Percentiles rank a stretch among this genome's conserved stretches.
Evolutionary conservation across 2,888 invertebrate species (phyloP).

Genomic region (Allygus modestus): DNA sequence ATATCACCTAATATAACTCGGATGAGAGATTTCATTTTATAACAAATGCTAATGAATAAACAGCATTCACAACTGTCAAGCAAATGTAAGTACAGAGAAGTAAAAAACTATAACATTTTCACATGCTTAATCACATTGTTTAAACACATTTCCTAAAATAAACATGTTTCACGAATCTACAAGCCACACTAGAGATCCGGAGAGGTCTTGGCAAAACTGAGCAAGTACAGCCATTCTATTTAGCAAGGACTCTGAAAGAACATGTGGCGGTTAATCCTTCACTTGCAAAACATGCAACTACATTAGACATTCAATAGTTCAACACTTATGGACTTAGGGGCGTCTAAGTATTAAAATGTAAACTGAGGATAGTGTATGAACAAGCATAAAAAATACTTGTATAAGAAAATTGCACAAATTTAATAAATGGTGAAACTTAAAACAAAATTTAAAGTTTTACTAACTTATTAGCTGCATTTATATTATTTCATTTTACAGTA

Average conservation of each 20-base stretch:
- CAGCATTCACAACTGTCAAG: not conserved
- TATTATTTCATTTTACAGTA: no score
- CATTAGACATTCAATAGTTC: no score
- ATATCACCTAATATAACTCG: not conserved
- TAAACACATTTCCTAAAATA: not conserved
- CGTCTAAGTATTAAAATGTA: no score
- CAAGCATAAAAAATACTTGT: no score
- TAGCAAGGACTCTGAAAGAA: not conserved
- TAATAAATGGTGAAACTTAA: no score
- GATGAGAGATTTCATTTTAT: not conserved
- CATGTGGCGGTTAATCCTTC: not conserved
- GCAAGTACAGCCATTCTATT: slow-evolving; percentile 10
- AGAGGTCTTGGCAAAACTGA: slow-evolving; percentile 18
- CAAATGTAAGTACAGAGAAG: not conserved
- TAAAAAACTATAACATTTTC: slow-evolving; percentile 5
- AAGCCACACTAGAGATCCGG: slow-evolving; percentile 6
- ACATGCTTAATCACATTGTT: not conserved
- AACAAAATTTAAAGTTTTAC: no score
- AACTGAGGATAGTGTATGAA: no score
- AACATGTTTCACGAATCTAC: not conserved
- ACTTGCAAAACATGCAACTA: no score
- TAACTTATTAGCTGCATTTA: no score
- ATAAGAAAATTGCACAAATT: no score
- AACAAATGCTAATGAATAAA: slow-evolving; percentile 6
- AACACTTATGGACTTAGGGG: no score